Conservation (phyloP, 2,888 invertebrate genomes). For the Parnassius mnemosyne region DNA sequence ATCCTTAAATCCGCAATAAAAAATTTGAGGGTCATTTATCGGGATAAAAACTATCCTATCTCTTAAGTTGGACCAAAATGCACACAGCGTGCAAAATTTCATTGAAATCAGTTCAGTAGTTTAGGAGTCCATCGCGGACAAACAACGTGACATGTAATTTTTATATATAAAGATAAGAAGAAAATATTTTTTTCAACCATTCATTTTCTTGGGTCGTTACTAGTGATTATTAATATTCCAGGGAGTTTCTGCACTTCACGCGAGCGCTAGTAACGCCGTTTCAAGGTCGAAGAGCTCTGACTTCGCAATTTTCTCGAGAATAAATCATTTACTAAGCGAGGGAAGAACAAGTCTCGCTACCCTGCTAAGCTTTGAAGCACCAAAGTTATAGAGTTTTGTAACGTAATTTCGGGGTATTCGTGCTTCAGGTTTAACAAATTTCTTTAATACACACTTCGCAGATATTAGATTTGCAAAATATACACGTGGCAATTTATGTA, state of each 20-base stretch:
- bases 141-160: too few relatives aligned
- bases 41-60: too few relatives aligned
- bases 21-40: too few relatives aligned
- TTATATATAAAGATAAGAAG: too few relatives aligned
- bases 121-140: too few relatives aligned
- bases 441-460: background rate
- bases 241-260: background rate
- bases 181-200: too few relatives aligned
- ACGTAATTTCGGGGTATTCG: background rate
- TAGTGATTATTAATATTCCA: background rate
- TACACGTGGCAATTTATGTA: too few relatives aligned
- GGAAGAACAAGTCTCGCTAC: background rate
- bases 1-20: too few relatives aligned
- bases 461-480: too few relatives aligned
- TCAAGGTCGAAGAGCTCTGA: background rate
- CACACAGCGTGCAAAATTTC: too few relatives aligned
- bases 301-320: background rate
- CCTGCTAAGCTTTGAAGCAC: background rate
- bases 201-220: background rate
- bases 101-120: too few relatives aligned
- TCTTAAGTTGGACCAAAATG: too few relatives aligned
- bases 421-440: background rate
- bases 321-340: background rate
- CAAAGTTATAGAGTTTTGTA: background rate
- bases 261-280: background rate